These are phyloP conservation scores for Cuculus canorus DNA, from an alignment of 2,797 vertebrate genomes.

Conservation along the genomic window DNA sequence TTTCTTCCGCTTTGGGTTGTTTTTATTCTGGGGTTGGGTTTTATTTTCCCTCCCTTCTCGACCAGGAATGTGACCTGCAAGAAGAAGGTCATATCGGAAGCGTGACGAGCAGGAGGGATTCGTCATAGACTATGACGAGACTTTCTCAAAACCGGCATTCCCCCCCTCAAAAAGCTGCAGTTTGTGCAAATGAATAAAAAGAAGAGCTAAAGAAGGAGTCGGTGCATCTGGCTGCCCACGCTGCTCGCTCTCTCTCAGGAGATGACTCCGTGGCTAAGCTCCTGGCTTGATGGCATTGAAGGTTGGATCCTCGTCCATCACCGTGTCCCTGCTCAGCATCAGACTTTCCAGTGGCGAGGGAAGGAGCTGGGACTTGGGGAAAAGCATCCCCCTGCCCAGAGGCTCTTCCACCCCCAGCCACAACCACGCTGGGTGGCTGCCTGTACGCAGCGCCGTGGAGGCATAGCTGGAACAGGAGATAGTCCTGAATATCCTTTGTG, in stretches of 20 bases:
- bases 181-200: background rate
- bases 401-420: background rate
- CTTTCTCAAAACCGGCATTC: background rate
- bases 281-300: accelerated
- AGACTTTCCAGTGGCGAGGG: background rate
- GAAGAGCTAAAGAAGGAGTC: background rate
- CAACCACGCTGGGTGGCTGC: accelerated
- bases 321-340: accelerated
- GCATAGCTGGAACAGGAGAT: accelerated
- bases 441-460: background rate
- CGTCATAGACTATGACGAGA: background rate
- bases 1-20: slow-evolving; percentile 12
- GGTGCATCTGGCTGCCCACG: background rate
- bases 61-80: background rate
- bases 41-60: background rate
- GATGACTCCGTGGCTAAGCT: background rate
- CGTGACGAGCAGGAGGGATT: background rate
- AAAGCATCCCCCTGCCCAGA: background rate
- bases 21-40: background rate
- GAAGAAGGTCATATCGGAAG: background rate
- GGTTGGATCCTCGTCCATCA: accelerated
- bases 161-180: background rate
- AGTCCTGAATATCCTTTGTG: background rate
- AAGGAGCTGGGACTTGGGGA: background rate
- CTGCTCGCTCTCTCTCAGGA: background rate